Base-by-base conservation (phyloP, 1,140 invertebrate species). In the Ladona fulva region DNA sequence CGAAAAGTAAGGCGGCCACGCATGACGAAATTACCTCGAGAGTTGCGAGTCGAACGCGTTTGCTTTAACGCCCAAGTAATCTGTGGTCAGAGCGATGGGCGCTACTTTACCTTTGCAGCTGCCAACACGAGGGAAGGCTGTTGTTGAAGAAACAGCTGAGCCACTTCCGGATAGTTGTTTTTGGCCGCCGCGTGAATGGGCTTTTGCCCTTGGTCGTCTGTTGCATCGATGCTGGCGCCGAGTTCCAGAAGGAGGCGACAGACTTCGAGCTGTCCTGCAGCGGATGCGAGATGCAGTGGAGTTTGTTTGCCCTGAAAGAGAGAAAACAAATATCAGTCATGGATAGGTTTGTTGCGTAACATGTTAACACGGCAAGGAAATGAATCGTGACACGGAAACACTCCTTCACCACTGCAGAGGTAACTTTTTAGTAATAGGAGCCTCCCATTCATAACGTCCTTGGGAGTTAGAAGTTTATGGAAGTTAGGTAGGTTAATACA, bases 151-250 rank as follows among this genome's bases (percentile, higher is more conserved):
- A 99, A 99, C 75, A 99, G 86, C 85, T 99, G 97, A 14, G 97
- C 96, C 10, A 99, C 97, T 89, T 99, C 97, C 10, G 97, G 95
- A 85, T 95, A 97, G 85, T 99, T 98, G 85, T 99, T 98, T 88
- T 99, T 96, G 24, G 97, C 97, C 0, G 97, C 97, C 42, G 97
- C 91, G 83, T 95, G 93, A 77, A 96, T 94, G 8, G 94, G 94
- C 83, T 95, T 95, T 84, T 96, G 94, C 19, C 95, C 94, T 82
- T 87, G 87, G 85, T 97, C 96, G 84, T 98, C 97, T 11, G 95
- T 96, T 25, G 97, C 97, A 83, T 99, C 97, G 75, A 97, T 95
- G 85, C 97, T 97, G 19, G 97, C 97, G 24, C 96, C 95, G 79
- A 99, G 88, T 83, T 98, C 95, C 52, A 99, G 86, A n/a, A 99